Evolutionary conservation across 2,113 vertebrate species (phyloP).

Genomic region (Entelurus aequoreus): DNA sequence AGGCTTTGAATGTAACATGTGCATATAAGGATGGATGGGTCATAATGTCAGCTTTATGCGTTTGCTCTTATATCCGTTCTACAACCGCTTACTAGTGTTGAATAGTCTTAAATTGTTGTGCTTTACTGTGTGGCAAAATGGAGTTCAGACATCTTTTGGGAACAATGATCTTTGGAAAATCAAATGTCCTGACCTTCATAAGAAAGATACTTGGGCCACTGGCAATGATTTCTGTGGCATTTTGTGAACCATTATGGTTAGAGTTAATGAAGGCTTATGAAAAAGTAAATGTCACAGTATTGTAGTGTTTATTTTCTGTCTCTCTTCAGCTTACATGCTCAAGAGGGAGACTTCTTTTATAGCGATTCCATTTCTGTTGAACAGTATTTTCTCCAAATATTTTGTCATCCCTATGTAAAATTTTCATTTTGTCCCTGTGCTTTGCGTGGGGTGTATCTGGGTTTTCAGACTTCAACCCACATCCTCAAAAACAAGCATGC

Average conservation of each 20-base stretch:
- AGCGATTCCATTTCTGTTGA: not conserved
- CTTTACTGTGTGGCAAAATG: not conserved
- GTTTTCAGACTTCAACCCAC: too few relatives aligned
- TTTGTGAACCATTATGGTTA: conserved; percentile 5
- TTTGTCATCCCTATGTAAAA: too few relatives aligned
- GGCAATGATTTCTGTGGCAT: conserved; percentile 13
- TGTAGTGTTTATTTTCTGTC: not conserved
- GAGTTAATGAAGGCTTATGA: conserved; percentile 2
- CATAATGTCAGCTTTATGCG: conserved; percentile 11
- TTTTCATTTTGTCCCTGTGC: too few relatives aligned
- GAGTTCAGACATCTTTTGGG: not conserved
- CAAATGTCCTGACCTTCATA: not conserved
- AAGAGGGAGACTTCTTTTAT: not conserved
- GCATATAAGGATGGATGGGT: conserved; percentile 9
- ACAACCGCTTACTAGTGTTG: not conserved
- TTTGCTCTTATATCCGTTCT: not conserved
- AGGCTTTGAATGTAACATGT: conserved; percentile 6
- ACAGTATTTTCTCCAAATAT: not conserved
- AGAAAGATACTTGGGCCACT: not conserved
- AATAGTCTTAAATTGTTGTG: not conserved
- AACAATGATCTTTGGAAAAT: not conserved
- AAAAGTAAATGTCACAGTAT: conserved; percentile 9
- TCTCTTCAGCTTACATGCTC: not conserved
- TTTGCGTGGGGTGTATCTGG: too few relatives aligned
- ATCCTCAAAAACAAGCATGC: too few relatives aligned